phyloP scores from a whole-genome alignment of 2,888 invertebrate species.

The Oligia strigilis region DNA sequence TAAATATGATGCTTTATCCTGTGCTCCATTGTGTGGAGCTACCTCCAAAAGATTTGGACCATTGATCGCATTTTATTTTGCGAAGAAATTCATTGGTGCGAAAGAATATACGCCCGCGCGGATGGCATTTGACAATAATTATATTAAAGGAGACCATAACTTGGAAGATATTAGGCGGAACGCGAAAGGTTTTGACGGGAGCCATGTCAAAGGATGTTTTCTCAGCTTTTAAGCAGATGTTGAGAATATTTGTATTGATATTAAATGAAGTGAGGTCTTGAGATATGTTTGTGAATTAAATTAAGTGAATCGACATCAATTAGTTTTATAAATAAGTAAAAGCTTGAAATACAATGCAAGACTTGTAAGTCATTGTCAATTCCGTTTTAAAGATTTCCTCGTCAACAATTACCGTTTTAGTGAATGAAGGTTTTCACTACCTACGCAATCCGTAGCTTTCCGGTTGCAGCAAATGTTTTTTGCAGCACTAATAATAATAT shows the following conservation, averaged over 20 bases:
- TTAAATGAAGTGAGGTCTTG: constrained; percentile 71
- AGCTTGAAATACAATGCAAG: neutral
- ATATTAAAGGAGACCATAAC: constrained; percentile 80
- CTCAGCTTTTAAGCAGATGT: constrained; percentile 87
- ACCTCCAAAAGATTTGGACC: constrained; percentile 79
- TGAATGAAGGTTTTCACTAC: neutral
- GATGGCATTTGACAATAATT: constrained; percentile 89
- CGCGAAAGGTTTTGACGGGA: constrained; percentile 78
- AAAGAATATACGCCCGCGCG: constrained; percentile 72
- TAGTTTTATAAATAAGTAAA: constrained; percentile 22
- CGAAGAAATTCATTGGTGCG: constrained; percentile 82
- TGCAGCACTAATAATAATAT: neutral
- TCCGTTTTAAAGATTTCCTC: neutral
- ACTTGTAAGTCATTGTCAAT: neutral
- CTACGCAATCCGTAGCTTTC: too few species aligned
- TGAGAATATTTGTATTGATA: constrained; percentile 71
- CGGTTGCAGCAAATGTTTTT: neutral
- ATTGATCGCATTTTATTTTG: constrained; percentile 86
- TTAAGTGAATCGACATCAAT: constrained; percentile 35
- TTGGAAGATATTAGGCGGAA: constrained; percentile 86
- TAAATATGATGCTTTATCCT: constrained; percentile 89
- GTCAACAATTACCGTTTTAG: neutral
- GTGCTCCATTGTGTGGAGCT: constrained; percentile 76
- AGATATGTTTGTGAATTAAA: constrained; percentile 58
- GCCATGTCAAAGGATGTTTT: constrained; percentile 84